Evolutionary conservation across 2,888 invertebrate species (phyloP), one percentile per base, ranked within the genome.

Genomic region (Artemia sinica): DNA sequence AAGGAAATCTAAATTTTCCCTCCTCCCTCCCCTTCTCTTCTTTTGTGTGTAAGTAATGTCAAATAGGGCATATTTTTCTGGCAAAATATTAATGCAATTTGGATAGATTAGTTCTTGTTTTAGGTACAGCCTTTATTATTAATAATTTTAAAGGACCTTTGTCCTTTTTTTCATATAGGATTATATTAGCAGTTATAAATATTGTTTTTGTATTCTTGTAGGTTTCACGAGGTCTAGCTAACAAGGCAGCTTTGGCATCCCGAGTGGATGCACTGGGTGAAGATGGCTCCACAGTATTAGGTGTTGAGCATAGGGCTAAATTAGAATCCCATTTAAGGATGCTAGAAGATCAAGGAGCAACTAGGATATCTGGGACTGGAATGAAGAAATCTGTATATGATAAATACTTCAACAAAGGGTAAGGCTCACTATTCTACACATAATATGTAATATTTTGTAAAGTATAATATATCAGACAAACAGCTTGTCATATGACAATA

Each of bases 191-290:
- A n/a, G 13, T 3, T 52, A 52, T 52, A 14, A 52, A 52, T 3
- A 52, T n/a, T n/a, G 14, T 52, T 52, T 2, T 52, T 52, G 13
- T 66, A 66, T 41, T 69, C 66, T 69, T 65, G 63, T 63, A 82
- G 81, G 79, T 82, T 74, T 91, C 97, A 0, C 83, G 98, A 74
- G 97, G 96, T 85, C 80, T 99, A 74, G 97, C 98, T 1, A 95
- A 97, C 0, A 99, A 99, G 78, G 89, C 94, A 0, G 84, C 97
- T 0, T 78, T 99, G 50, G 92, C 92, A 0, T 89, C 91, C 0
- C 84, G 98, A 74, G 88, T 93, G 0, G 98, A 99, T 78, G 98
- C 98, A 0, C 84, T 98, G 28, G 95, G 95, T 0, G 77, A 77
- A 74, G 72, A 70, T 12, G 84, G 84, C 0, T 81, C 80, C 0